Evolutionary conservation across 2,888 invertebrate genomes (phyloP).

Genomic region (Entomobrya multifasciata): DNA sequence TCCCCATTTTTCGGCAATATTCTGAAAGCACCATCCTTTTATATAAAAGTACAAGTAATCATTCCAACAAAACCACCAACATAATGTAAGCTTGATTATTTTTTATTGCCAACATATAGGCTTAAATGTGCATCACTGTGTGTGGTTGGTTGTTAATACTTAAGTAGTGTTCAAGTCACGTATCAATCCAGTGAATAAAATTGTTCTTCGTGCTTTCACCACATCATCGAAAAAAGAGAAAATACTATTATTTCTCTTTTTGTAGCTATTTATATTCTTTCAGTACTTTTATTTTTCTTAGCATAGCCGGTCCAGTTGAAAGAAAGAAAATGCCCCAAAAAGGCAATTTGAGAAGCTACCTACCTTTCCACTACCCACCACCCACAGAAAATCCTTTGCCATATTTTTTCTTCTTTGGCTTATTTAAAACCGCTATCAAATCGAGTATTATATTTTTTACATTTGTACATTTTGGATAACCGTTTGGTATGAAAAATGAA

Average conservation of each 20-base stretch:
- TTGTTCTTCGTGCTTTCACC: not conserved
- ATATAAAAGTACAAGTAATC: too few relatives aligned
- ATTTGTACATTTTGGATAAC: not conserved
- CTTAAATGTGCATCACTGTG: not conserved
- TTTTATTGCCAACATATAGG: not conserved
- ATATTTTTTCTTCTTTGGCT: not conserved
- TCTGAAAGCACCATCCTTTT: too few relatives aligned
- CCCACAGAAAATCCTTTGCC: not conserved
- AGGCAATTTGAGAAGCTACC: not conserved
- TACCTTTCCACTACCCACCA: too few relatives aligned
- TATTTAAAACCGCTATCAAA: not conserved
- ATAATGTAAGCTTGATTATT: not conserved
- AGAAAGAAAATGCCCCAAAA: not conserved
- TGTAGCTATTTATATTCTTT: not conserved
- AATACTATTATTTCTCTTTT: not conserved
- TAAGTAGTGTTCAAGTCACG: conserved; percentile 8
- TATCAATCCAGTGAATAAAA: not conserved
- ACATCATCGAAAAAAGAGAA: not conserved
- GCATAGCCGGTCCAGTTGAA: not conserved
- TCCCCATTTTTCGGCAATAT: too few relatives aligned
- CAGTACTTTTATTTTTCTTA: not conserved
- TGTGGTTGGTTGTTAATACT: too few relatives aligned
- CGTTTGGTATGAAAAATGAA: too few relatives aligned
- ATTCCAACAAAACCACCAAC: not conserved
- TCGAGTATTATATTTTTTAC: not conserved